A percentile compares a stretch with the other conserved stretches of the same genome.
Evolutionary conservation across 2,888 invertebrate species (phyloP).

Genomic region (Diarsia brunnea): DNA sequence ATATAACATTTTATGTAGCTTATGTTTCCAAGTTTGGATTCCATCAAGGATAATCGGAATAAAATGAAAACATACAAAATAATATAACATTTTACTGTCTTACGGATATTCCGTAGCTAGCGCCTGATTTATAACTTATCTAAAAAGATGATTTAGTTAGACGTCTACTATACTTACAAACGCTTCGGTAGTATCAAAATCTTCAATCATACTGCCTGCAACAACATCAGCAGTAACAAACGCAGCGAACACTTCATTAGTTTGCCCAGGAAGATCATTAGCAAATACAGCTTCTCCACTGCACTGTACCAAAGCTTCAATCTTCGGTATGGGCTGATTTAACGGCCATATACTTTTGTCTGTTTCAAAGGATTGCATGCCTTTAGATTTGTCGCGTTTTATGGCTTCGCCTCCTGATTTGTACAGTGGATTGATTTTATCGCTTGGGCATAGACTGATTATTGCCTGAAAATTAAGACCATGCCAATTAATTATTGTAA

Average conservation of each 20-base stretch:
- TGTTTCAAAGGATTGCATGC: constrained; percentile 91
- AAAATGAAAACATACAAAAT: no score
- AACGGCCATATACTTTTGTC: constrained; percentile 92
- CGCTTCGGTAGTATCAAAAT: constrained; percentile 91
- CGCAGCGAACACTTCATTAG: constrained; percentile 92
- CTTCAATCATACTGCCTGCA: constrained; percentile 88
- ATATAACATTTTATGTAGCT: no score
- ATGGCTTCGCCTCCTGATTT: constrained; percentile 66
- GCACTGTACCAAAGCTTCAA: constrained; percentile 91
- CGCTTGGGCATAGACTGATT: constrained; percentile 70
- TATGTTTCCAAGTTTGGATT: no score
- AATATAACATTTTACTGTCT: neutral
- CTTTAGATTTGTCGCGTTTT: constrained; percentile 84
- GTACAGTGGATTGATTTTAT: constrained; percentile 63
- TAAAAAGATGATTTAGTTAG: neutral
- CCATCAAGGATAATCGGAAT: no score
- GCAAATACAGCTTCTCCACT: constrained; percentile 93
- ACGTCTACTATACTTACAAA: constrained; percentile 85
- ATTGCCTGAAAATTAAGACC: constrained; percentile 65
- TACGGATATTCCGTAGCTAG: neutral
- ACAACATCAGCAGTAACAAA: constrained; percentile 90
- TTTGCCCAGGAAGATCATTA: constrained; percentile 91
- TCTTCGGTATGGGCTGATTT: constrained; percentile 92
- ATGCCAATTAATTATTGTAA: neutral
- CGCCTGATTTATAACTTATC: neutral